Base-by-base conservation (phyloP, 2,797 vertebrate genomes). In the Phyllotis vaccarum region DNA sequence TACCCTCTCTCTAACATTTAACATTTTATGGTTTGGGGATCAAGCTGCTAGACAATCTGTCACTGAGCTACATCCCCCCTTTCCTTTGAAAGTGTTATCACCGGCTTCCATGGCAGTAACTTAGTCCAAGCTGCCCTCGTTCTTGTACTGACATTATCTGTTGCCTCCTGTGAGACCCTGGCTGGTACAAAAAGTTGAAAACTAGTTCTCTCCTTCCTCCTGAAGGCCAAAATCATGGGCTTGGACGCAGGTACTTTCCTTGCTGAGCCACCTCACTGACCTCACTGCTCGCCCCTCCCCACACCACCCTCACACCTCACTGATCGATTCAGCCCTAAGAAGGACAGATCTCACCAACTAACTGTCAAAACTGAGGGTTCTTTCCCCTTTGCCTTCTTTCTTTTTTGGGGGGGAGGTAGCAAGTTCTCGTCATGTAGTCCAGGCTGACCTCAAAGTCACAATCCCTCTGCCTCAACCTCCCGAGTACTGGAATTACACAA, bases 101-200 rank as follows among this genome's bases (percentile, higher is more conserved):
- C 37, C 49, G 54, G 52, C 89, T 95, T 90, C 74, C 86, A 88
- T 40, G 93, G 87, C 72, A n/a, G n/a, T n/a, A n/a, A n/a, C n/a
- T n/a, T n/a, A n/a, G n/a, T n/a, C n/a, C 12, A 56, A 70, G 85
- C 49, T 81, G 21, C 52, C 88, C 74, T 83, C 27, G 40, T 75
- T 94, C 43, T 75, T 68, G 16, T 17, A 85, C 34, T 90, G 89
- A 70, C 60, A 22, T 40, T 86, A 93, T 79, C 68, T 85, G 62
- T 7, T 52, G 78, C 86, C 85, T 72, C 85, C 34, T 43, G 81
- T 54, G 62, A 83, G n/a, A 19, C 11, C 34, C 89, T 27, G 68
- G 22, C 52, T 54, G 34, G 72, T 86, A 78, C 87, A 90, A 43
- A 60, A n/a, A n/a, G n/a, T n/a, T n/a, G n/a, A n/a, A n/a, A n/a